Conservation (phyloP, 2,113 vertebrate genomes). For the Charadrius vociferus region DNA sequence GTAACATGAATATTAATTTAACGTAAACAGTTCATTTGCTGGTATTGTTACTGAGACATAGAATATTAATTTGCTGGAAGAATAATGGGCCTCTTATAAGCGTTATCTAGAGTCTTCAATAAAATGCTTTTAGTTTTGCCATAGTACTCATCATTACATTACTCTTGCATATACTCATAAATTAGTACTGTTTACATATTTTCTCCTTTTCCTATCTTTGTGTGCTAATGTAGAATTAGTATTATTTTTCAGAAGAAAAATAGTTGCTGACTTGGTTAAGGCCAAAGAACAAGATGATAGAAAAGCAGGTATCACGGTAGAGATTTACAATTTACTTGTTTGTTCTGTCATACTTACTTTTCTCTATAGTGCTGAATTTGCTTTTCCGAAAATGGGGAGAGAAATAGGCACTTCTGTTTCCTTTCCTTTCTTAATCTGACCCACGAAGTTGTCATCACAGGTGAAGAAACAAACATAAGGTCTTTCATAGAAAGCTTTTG, state of each 20-base stretch:
- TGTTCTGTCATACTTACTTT: neutral
- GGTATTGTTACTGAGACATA: constrained; percentile 11
- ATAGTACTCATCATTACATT: neutral
- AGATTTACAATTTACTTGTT: neutral
- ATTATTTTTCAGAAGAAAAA: neutral
- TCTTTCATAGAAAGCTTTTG: neutral
- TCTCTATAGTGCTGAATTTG: neutral
- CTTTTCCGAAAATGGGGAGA: neutral
- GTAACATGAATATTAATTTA: constrained; percentile 46
- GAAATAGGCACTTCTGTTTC: neutral
- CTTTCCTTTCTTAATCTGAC: neutral
- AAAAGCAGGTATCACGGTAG: neutral
- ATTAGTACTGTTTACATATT: neutral
- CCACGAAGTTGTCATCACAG: neutral
- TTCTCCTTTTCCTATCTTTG: neutral
- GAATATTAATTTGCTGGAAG: constrained; percentile 50
- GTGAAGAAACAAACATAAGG: neutral
- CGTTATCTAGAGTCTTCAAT: constrained; percentile 16
- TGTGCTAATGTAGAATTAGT: neutral
- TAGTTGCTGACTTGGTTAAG: neutral
- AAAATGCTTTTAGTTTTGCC: constrained; percentile 1
- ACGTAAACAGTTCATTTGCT: constrained; percentile 34
- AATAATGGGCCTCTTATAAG: constrained; percentile 24
- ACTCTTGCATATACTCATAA: neutral
- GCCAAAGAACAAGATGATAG: neutral